Evolutionary conservation across 2,888 invertebrate genomes (phyloP).

Genomic region (Drosophila ustulata): DNA sequence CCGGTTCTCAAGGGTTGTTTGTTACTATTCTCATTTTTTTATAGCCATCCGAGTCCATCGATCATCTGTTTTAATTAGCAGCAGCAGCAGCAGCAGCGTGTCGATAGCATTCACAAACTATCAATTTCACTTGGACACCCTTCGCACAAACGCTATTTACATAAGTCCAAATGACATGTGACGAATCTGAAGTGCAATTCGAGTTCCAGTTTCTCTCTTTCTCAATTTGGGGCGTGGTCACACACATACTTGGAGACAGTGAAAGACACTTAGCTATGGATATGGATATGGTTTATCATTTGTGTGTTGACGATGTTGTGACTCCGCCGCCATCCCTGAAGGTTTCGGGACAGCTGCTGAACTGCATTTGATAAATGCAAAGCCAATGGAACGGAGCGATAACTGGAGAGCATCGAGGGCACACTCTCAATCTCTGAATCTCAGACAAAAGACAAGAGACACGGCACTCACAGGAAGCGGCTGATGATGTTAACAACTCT

Average conservation of each 20-base stretch:
- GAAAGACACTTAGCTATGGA: conserved; percentile 58
- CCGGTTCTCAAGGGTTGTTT: conserved; percentile 73
- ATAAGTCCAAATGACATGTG: conserved; percentile 71
- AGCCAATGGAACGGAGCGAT: conserved; percentile 26
- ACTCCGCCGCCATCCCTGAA: conserved; percentile 15
- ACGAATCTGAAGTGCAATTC: conserved; percentile 75
- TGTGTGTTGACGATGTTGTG: conserved; percentile 37
- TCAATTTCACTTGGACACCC: conserved; percentile 78
- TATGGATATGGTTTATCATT: conserved; percentile 61
- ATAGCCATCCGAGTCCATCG: conserved; percentile 52
- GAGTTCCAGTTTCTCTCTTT: conserved; percentile 23
- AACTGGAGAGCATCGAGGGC: conserved; percentile 21
- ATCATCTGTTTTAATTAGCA: conserved; percentile 80
- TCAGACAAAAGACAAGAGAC: conserved; percentile 29
- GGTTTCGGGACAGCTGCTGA: conserved; percentile 60
- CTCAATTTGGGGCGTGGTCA: conserved; percentile 55
- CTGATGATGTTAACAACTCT: conserved; percentile 42
- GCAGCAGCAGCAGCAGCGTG: conserved; percentile 81
- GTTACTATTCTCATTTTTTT: conserved; percentile 31
- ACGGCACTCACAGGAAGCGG: conserved; percentile 48
- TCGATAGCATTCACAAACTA: conserved; percentile 79
- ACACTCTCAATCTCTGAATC: conserved; percentile 22
- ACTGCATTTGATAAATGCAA: conserved; percentile 75
- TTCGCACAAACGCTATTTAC: conserved; percentile 60
- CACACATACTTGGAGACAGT: conserved; percentile 44